Evolutionary conservation across 2,888 invertebrate species (phyloP).

Genomic region (Nomada ruficornis): DNA sequence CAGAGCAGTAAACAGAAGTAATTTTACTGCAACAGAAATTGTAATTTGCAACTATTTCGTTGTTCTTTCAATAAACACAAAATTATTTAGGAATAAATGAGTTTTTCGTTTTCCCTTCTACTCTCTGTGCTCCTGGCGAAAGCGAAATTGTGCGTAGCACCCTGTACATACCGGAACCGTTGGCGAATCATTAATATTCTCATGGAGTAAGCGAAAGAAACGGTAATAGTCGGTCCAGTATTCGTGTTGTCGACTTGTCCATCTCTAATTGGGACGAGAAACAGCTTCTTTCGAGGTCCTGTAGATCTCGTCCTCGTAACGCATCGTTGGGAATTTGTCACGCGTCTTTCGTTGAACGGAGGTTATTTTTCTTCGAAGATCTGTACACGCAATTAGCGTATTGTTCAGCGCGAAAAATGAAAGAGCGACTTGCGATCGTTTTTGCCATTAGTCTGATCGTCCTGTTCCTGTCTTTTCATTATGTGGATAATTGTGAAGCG

Average conservation of each 20-base stretch:
- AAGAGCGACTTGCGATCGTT: not conserved
- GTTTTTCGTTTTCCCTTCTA: not conserved
- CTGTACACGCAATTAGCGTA: constrained; percentile 18
- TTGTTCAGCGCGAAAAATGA: constrained; percentile 1
- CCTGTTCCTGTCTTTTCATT: not conserved
- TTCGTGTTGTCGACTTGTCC: constrained; percentile 27
- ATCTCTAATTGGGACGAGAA: constrained; percentile 42
- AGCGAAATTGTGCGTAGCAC: constrained; percentile 1
- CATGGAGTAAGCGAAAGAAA: constrained; percentile 25
- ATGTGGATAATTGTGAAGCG: not conserved
- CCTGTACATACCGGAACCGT: constrained; percentile 12
- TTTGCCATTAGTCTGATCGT: not conserved
- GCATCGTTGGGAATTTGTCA: constrained; percentile 43
- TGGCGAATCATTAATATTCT: constrained; percentile 57
- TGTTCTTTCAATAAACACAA: not conserved
- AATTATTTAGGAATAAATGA: not conserved
- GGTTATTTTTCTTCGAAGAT: not conserved
- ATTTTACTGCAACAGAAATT: not conserved
- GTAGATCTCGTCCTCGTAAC: constrained; percentile 6
- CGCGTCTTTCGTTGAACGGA: not conserved
- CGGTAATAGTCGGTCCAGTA: constrained; percentile 28
- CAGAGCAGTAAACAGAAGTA: not conserved
- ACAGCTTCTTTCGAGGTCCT: constrained; percentile 38
- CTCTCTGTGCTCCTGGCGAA: not conserved
- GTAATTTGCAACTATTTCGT: not conserved